Conservation (phyloP, 2,113 vertebrate genomes). For the Sapayoa aenigma region DNA sequence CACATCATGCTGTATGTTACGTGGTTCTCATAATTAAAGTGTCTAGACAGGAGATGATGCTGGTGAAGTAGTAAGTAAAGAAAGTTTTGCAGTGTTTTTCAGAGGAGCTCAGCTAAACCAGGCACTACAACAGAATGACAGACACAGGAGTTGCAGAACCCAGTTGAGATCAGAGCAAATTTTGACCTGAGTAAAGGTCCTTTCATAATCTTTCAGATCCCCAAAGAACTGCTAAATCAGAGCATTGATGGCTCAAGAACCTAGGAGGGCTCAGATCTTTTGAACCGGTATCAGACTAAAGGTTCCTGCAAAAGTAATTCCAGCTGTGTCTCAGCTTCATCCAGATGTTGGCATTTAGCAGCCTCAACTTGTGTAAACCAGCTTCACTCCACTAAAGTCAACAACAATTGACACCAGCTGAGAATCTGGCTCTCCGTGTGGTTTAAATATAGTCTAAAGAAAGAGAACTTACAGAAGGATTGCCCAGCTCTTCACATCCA, state of each 20-base stretch:
- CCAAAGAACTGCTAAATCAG: conserved; percentile 46
- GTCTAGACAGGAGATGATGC: conserved; percentile 78
- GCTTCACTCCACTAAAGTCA: conserved; percentile 47
- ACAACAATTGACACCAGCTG: conserved; percentile 61
- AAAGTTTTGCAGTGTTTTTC: conserved; percentile 70
- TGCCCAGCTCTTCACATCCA: conserved; percentile 41
- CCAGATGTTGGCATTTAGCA: conserved; percentile 27
- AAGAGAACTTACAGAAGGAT: conserved; percentile 40
- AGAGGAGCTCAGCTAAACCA: conserved; percentile 56
- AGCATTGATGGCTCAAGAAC: neutral
- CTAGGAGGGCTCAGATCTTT: conserved; percentile 6
- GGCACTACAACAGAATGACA: conserved; percentile 58
- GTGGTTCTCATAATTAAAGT: conserved; percentile 70
- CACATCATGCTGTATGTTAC: conserved; percentile 43
- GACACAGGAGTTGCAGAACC: conserved; percentile 43
- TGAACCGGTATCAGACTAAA: neutral
- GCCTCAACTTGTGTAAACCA: conserved; percentile 58
- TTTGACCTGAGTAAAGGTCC: conserved; percentile 15
- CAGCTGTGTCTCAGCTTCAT: conserved; percentile 3
- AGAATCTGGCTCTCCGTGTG: conserved; percentile 1
- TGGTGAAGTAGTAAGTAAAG: conserved; percentile 60
- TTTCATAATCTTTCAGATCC: conserved; percentile 45
- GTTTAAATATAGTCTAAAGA: conserved; percentile 58
- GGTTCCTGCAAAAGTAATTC: conserved; percentile 26
- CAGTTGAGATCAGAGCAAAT: conserved; percentile 2